These are phyloP conservation scores for Plectus sambesii DNA, from an alignment of 1,140 invertebrate species.

Conservation along the genomic window DNA sequence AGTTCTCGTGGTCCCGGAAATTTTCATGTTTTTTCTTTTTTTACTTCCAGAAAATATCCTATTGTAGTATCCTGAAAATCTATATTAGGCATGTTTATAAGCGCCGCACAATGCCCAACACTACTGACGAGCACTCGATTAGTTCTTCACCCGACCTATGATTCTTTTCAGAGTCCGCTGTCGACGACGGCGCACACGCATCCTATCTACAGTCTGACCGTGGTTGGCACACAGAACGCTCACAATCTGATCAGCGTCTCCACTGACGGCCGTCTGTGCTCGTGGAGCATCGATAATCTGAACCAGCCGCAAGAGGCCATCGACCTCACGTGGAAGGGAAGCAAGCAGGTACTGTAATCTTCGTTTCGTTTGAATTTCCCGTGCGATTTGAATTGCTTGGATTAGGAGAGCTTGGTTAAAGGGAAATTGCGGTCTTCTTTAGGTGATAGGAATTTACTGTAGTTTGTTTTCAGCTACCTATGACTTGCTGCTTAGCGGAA, in stretches of 20 bases:
- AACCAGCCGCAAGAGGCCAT: slow-evolving; percentile 66
- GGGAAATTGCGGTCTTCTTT: neutral
- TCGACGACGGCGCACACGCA: slow-evolving; percentile 94
- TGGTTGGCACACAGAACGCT: slow-evolving; percentile 95
- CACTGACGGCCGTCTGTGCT: slow-evolving; percentile 89
- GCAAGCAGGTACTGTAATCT: slow-evolving; percentile 7
- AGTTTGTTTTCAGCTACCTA: too few relatives aligned
- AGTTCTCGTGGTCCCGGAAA: too few relatives aligned
- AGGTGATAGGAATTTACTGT: slow-evolving; percentile 4
- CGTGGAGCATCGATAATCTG: slow-evolving; percentile 96
- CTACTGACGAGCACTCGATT: slow-evolving; percentile 11
- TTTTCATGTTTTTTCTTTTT: too few relatives aligned
- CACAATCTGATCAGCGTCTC: slow-evolving; percentile 96
- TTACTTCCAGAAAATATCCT: too few relatives aligned
- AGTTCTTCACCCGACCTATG: neutral
- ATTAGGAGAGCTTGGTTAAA: slow-evolving; percentile 2
- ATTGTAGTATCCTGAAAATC: slow-evolving; percentile 90
- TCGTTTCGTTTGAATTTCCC: slow-evolving; percentile 18
- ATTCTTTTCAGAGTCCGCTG: slow-evolving; percentile 52
- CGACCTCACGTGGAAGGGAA: slow-evolving; percentile 3
- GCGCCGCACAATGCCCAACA: slow-evolving; percentile 66
- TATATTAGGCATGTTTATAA: slow-evolving; percentile 98
- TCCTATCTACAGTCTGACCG: slow-evolving; percentile 87
- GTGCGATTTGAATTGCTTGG: slow-evolving; percentile 10
- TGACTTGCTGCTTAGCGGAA: too few relatives aligned